Evolutionary conservation across 2,113 vertebrate species (phyloP).

Genomic region (Gymnocephalus cernua): DNA sequence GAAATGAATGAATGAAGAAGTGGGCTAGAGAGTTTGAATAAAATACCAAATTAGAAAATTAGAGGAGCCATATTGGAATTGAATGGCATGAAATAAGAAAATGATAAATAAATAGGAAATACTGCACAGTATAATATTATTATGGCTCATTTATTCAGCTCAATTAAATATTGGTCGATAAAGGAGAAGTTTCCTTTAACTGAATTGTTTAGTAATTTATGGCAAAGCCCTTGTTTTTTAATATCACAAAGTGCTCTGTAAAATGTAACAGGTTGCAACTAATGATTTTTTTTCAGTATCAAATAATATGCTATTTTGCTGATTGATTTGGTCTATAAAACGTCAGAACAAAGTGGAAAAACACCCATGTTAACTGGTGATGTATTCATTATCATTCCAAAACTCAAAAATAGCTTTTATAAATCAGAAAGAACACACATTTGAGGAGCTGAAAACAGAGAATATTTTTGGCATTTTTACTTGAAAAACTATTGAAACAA

Average conservation of each 20-base stretch:
- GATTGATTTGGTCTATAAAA: not conserved
- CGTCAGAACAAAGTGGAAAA: not conserved
- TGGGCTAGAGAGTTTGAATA: constrained; percentile 3
- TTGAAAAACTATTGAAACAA: not conserved
- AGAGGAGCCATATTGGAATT: not conserved
- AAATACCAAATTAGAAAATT: constrained; percentile 3
- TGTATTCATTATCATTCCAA: not conserved
- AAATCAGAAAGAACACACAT: not conserved
- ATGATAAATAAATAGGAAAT: not conserved
- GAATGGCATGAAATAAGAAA: not conserved
- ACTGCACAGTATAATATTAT: not conserved
- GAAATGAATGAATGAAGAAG: constrained; percentile 10
- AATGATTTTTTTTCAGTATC: not conserved
- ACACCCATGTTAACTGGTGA: not conserved
- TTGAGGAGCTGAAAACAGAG: not conserved
- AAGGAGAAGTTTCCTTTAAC: not conserved
- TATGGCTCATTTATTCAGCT: not conserved
- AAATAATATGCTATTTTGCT: not conserved
- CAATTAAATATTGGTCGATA: not conserved
- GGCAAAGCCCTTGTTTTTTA: not conserved
- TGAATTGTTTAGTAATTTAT: not conserved
- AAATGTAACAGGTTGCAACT: not conserved
- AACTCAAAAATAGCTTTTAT: not conserved
- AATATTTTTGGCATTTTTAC: not conserved
- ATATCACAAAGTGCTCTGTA: not conserved